Evolutionary conservation across 2,888 invertebrate species (phyloP).

Genomic region (Gordius sp.): DNA sequence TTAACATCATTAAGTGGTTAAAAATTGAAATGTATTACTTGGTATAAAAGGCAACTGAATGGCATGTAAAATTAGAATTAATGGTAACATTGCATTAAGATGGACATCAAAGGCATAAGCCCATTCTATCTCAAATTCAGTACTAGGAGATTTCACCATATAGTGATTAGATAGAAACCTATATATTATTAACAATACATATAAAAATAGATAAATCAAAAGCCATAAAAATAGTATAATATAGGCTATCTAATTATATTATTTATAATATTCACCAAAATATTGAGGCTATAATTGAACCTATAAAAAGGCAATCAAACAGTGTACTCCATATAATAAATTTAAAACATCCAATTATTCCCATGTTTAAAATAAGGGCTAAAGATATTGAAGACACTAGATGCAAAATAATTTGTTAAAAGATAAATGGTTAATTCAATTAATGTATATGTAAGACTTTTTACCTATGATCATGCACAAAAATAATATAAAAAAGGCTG

Average conservation of each 20-base stretch:
- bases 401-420: constrained; percentile 28
- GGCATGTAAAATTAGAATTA: constrained; percentile 66
- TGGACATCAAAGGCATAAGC: constrained; percentile 94
- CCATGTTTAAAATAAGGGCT: constrained; percentile 46
- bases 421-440: constrained; percentile 16
- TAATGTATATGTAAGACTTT: constrained; percentile 15
- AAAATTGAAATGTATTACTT: constrained; percentile 32
- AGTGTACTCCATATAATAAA: constrained; percentile 70
- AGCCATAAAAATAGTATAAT: not conserved
- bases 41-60: constrained; percentile 58
- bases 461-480: constrained; percentile 17
- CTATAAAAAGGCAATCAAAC: constrained; percentile 70
- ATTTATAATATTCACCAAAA: not conserved
- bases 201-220: too few relatives aligned
- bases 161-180: constrained; percentile 58
- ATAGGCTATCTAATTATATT: not conserved
- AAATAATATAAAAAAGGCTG: constrained; percentile 76
- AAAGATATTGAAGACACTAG: constrained; percentile 67
- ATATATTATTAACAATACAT: constrained; percentile 23
- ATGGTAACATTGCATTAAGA: constrained; percentile 91
- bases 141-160: constrained; percentile 36
- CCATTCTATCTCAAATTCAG: constrained; percentile 69
- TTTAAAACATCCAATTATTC: constrained; percentile 38
- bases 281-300: constrained; percentile 46
- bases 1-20: too few relatives aligned